Percentiles rank a stretch among this genome's conserved stretches.
phyloP scores from a whole-genome alignment of 2,113 vertebrate species.

The Vidua macroura region DNA sequence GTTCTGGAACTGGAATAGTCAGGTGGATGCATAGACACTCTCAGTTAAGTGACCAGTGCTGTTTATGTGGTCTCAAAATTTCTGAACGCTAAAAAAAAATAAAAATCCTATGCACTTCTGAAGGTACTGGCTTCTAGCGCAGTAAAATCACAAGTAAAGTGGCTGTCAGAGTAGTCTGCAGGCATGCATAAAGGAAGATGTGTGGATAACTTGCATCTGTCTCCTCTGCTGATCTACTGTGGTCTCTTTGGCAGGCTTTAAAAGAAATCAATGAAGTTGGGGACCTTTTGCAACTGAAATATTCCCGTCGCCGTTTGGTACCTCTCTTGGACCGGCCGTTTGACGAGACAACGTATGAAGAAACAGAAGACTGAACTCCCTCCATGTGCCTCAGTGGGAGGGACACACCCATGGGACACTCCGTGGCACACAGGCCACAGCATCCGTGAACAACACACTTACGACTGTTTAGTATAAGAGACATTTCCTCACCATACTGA shows the following conservation, averaged over 20 bases:
- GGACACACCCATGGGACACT: conserved; percentile 42
- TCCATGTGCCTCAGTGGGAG: conserved; percentile 42
- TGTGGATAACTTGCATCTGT: neutral
- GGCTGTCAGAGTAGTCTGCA: neutral
- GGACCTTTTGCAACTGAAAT: conserved; percentile 91
- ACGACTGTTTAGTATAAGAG: conserved; percentile 62
- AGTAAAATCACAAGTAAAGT: neutral
- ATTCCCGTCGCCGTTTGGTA: conserved; percentile 83
- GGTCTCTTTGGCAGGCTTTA: conserved; percentile 78
- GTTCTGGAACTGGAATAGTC: neutral
- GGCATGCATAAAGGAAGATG: neutral
- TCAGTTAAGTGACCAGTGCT: neutral
- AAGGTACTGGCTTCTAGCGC: neutral
- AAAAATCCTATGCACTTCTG: neutral
- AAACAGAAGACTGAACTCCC: conserved; percentile 83
- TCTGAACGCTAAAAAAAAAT: neutral
- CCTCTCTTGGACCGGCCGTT: conserved; percentile 83
- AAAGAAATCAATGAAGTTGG: conserved; percentile 90
- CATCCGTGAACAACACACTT: conserved; percentile 54
- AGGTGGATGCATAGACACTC: neutral
- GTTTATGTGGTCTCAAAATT: neutral
- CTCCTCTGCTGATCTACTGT: conserved; percentile 12
- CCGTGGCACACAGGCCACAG: conserved; percentile 50
- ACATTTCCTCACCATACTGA: conserved; percentile 70
- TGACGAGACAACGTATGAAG: conserved; percentile 89